phyloP scores from a whole-genome alignment of 1,140 invertebrate genomes.

The Zeugodacus cucurbitae region DNA sequence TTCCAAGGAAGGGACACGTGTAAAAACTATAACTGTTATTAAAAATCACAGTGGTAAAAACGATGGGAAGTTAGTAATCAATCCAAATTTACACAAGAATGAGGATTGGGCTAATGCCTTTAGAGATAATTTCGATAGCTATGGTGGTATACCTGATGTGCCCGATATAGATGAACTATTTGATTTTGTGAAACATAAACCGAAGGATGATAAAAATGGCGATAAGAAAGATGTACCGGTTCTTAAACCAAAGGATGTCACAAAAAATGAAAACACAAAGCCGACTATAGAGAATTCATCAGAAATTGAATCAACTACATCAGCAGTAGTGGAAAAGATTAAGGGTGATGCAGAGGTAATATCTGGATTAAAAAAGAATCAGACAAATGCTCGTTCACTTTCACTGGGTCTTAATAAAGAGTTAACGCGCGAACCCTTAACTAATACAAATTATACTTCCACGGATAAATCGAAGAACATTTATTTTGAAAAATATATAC shows the following conservation, averaged over 20 bases:
- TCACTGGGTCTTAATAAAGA: slow-evolving; percentile 14
- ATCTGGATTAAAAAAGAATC: slow-evolving; percentile 42
- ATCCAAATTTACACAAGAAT: slow-evolving; percentile 58
- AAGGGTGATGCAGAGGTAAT: slow-evolving; percentile 61
- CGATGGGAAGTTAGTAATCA: slow-evolving; percentile 49
- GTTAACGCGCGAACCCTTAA: slow-evolving; percentile 49
- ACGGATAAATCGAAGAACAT: slow-evolving; percentile 57
- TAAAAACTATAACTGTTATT: slow-evolving; percentile 64
- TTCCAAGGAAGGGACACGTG: slow-evolving; percentile 63
- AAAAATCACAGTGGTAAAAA: slow-evolving; percentile 53
- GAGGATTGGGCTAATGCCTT: slow-evolving; percentile 61
- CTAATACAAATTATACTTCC: slow-evolving; percentile 59
- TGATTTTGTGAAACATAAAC: slow-evolving; percentile 61
- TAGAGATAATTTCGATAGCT: slow-evolving; percentile 61
- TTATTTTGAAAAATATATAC: slow-evolving; percentile 60
- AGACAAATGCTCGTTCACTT: slow-evolving; percentile 29
- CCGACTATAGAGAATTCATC: slow-evolving; percentile 43
- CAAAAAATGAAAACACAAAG: slow-evolving; percentile 43
- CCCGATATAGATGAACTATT: slow-evolving; percentile 63
- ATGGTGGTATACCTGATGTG: slow-evolving; percentile 59
- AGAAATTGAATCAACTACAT: slow-evolving; percentile 28
- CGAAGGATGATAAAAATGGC: slow-evolving; percentile 25
- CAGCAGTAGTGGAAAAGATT: slow-evolving; percentile 56
- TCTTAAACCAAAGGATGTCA: slow-evolving; percentile 9
- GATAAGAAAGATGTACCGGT: slow-evolving; percentile 1